A percentile compares a stretch with the other conserved stretches of the same genome.
Evolutionary conservation across 2,888 invertebrate species (phyloP).

Genomic region (Julus scandinavius): DNA sequence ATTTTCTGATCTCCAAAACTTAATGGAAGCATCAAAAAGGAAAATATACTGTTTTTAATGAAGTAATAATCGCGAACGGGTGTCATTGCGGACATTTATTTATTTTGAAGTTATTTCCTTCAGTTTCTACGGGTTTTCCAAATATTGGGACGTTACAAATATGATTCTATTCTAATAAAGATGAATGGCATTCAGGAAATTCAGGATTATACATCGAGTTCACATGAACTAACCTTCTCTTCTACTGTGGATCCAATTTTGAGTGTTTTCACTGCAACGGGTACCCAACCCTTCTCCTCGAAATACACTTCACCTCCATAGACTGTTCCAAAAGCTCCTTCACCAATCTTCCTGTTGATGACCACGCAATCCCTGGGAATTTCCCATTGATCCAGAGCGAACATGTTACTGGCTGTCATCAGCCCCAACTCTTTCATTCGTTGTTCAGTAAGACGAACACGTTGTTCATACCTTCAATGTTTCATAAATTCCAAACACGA

Average conservation of each 20-base stretch:
- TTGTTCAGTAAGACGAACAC: slow-evolving; percentile 73
- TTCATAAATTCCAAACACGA: no score
- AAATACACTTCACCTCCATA: slow-evolving; percentile 89
- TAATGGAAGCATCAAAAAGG: slow-evolving; percentile 44
- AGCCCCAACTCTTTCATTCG: slow-evolving; percentile 79
- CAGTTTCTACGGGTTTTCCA: neutral
- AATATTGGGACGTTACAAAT: neutral
- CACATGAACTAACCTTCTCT: slow-evolving; percentile 72
- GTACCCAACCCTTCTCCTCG: slow-evolving; percentile 78
- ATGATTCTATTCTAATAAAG: neutral
- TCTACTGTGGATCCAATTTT: slow-evolving; percentile 84
- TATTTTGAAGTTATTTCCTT: neutral
- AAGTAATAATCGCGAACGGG: neutral
- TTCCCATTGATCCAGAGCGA: slow-evolving; percentile 86
- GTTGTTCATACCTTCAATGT: slow-evolving; percentile 72
- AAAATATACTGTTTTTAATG: neutral
- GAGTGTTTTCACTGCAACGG: slow-evolving; percentile 89
- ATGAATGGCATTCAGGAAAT: no score
- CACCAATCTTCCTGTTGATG: slow-evolving; percentile 84
- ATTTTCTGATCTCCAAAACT: slow-evolving; percentile 35
- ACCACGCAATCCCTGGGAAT: slow-evolving; percentile 84
- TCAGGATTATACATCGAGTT: no score
- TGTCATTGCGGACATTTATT: neutral
- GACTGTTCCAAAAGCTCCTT: slow-evolving; percentile 92
- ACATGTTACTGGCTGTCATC: slow-evolving; percentile 68